phyloP scores from a whole-genome alignment of 2,888 invertebrate species.

The Thera obeliscata region DNA sequence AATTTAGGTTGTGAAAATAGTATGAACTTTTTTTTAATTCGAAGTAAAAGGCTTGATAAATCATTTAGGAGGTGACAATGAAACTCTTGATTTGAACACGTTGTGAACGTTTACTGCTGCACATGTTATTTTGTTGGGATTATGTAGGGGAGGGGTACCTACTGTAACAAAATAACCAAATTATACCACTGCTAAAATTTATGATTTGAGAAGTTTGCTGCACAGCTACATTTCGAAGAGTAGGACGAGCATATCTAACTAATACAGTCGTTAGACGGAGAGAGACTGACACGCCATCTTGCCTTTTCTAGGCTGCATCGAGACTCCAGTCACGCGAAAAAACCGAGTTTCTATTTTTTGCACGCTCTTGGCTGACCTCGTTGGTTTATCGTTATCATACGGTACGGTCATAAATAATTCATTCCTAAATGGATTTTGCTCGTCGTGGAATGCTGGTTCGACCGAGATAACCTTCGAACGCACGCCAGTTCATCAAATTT shows the following conservation, averaged over 20 bases:
- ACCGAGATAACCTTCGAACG: constrained; percentile 69
- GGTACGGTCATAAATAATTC: constrained; percentile 62
- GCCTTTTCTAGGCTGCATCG: constrained; percentile 70
- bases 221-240: constrained; percentile 45
- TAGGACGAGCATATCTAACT: constrained; percentile 45
- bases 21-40: too few species aligned
- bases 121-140: too few species aligned
- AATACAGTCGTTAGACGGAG: constrained; percentile 59
- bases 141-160: too few species aligned
- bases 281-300: constrained; percentile 71
- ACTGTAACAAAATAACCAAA: too few species aligned
- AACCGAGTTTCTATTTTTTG: constrained; percentile 82
- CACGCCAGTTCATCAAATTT: constrained; percentile 56
- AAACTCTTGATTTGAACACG: too few species aligned
- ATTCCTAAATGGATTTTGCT: constrained; percentile 66
- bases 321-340: constrained; percentile 78
- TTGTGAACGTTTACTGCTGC: too few species aligned
- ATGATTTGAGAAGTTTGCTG: too few species aligned
- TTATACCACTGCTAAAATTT: too few species aligned
- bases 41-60: too few species aligned
- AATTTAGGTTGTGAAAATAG: not conserved
- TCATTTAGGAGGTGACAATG: too few species aligned
- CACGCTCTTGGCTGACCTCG: constrained; percentile 76
- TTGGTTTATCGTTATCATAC: constrained; percentile 82
- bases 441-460: constrained; percentile 61